Evolutionary conservation across 1,140 invertebrate genomes (phyloP).

Genomic region (Piezodorus guildinii): DNA sequence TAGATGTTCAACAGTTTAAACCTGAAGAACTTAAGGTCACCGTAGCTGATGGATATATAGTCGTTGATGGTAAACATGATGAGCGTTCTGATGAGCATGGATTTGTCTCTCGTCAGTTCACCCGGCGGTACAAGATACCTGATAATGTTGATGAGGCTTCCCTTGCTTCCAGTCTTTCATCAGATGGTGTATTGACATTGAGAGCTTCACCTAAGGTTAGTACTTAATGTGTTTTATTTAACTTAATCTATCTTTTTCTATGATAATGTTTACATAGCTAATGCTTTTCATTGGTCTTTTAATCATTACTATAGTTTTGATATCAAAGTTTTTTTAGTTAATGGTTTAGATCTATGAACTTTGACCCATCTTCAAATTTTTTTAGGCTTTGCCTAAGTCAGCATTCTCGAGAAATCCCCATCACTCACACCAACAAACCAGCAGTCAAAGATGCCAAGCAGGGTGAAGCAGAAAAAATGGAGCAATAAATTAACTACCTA

Average conservation of each 20-base stretch:
- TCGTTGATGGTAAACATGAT: constrained; percentile 48
- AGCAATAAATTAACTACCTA: no score
- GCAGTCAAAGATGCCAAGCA: neutral
- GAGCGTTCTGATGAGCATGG: constrained; percentile 51
- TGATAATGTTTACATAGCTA: no score
- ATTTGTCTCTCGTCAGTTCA: constrained; percentile 47
- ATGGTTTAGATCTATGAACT: no score
- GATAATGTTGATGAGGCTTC: constrained; percentile 45
- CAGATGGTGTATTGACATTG: constrained; percentile 48
- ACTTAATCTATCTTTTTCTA: no score
- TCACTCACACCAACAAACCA: neutral
- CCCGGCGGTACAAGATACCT: constrained; percentile 49
- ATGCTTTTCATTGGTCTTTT: no score
- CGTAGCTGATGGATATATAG: no score
- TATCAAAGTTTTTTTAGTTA: no score
- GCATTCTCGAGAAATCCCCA: neutral
- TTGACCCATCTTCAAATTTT: no score
- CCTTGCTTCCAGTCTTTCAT: constrained; percentile 42
- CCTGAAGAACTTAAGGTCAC: constrained; percentile 69
- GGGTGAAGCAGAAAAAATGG: no score
- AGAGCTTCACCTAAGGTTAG: constrained; percentile 39
- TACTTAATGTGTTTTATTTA: no score
- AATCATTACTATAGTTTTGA: no score
- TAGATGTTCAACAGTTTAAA: constrained; percentile 64
- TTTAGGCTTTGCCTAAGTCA: neutral